phyloP scores from a whole-genome alignment of 2,113 vertebrate species.

The Smithornis capensis region DNA sequence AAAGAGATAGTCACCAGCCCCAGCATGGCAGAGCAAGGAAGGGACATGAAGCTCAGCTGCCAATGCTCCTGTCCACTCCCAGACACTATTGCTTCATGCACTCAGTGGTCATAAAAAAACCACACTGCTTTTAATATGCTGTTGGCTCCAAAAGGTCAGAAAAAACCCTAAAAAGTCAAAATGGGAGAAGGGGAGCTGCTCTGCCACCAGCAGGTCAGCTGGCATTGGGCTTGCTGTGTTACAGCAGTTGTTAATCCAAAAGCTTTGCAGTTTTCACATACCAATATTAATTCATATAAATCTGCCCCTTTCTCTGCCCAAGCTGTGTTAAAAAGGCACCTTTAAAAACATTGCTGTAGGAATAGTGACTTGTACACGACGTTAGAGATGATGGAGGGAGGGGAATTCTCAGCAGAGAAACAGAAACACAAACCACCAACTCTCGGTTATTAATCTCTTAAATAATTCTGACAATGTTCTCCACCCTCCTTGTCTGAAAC shows the following conservation, averaged over 20 bases:
- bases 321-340: background rate
- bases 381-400: background rate
- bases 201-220: background rate
- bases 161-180: background rate
- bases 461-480: background rate
- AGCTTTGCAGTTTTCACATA: background rate
- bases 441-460: background rate
- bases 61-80: rapidly evolving
- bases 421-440: background rate
- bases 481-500: background rate
- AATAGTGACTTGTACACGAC: rapidly evolving
- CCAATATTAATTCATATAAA: background rate
- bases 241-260: rapidly evolving
- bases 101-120: rapidly evolving
- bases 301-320: background rate
- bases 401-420: background rate
- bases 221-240: background rate
- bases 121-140: background rate
- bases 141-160: background rate
- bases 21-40: rapidly evolving
- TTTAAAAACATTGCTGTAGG: background rate
- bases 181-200: background rate
- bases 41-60: background rate
- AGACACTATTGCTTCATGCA: background rate
- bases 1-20: background rate